Base-by-base conservation (phyloP, 2,113 vertebrate genomes). In the Hyperoodon ampullatus region DNA sequence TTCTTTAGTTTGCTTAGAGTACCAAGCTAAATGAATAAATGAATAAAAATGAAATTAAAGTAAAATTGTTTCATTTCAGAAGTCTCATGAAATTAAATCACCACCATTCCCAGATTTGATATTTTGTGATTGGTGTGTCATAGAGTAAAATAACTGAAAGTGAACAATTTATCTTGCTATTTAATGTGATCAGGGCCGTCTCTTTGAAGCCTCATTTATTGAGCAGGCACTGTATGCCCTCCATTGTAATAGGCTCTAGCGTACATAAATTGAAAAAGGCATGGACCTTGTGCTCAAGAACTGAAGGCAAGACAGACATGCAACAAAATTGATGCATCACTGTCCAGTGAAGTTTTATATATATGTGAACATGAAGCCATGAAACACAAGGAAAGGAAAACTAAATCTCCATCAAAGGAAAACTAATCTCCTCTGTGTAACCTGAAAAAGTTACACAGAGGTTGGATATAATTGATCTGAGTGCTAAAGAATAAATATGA, bases 1-100 rank as follows among this genome's bases (percentile, higher is more conserved):
- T 94, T 71, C 23, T 77, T 94, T 53, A 50, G 33, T 75, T 90
- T 81, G 15, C 58, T 88, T 63, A 96, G 89, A 95, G 81, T 47
- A 66, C 85, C 74, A 97, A 61, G 72, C 21, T 39, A 39, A 39
- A 39, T 39, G 39, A 39, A 39, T 96, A 97, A 95, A 74, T 74
- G 66, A 63, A 33, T 42, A 4, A 74, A 92, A 50, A 90, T 50
- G 1, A 95, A 94, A 80, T 47, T 10, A 44, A 89, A 71, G 47
- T 19, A 90, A 63, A 93, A 13, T 74, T 2, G 61, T 90, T 83
- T 94, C 50, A 80, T 66, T 78, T 93, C 9, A 80, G 8, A 33
- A 28, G 42, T 71, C 19, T 74, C 11, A 39, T 33, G 1, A 77
- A 96, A 83, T 82, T 24, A 80, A 93, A 82, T 44, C 50, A 39